These are phyloP conservation scores for Nasonovia ribisnigri DNA, from an alignment of 2,888 invertebrate species.

Conservation along the genomic window DNA sequence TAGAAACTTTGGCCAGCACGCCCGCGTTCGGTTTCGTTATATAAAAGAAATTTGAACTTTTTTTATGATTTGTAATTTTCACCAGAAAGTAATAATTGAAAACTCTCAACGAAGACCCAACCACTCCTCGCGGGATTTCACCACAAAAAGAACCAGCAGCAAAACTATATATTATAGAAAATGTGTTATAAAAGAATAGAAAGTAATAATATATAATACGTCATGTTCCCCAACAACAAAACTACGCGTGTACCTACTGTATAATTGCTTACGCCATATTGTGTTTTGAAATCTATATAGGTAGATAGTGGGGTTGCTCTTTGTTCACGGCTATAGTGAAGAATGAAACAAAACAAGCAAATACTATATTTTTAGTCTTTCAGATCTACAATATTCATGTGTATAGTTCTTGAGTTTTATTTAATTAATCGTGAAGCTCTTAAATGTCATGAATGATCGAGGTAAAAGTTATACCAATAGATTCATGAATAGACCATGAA, in stretches of 20 bases:
- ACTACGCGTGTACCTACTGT: neutral
- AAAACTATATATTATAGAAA: neutral
- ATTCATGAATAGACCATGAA: too few relatives aligned
- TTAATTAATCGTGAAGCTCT: too few relatives aligned
- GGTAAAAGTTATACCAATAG: too few relatives aligned
- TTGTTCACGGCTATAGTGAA: neutral
- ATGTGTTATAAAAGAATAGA: neutral
- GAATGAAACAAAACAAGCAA: neutral
- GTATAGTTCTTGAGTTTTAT: too few relatives aligned
- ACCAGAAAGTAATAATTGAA: slow-evolving; percentile 15
- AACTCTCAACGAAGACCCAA: neutral
- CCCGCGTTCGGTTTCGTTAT: neutral
- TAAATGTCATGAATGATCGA: too few relatives aligned
- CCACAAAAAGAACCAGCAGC: neutral
- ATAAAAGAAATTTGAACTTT: slow-evolving; percentile 13
- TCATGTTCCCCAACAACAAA: neutral
- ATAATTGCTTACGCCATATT: neutral
- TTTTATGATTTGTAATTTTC: slow-evolving; percentile 25
- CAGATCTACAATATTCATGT: too few relatives aligned
- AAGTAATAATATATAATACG: neutral
- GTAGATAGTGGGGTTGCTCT: neutral
- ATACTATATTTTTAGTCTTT: neutral
- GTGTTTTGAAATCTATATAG: neutral
- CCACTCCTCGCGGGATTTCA: neutral
- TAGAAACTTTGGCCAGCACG: neutral